Evolutionary conservation across 2,888 invertebrate species (phyloP).

Genomic region (Cosmia trapezina): DNA sequence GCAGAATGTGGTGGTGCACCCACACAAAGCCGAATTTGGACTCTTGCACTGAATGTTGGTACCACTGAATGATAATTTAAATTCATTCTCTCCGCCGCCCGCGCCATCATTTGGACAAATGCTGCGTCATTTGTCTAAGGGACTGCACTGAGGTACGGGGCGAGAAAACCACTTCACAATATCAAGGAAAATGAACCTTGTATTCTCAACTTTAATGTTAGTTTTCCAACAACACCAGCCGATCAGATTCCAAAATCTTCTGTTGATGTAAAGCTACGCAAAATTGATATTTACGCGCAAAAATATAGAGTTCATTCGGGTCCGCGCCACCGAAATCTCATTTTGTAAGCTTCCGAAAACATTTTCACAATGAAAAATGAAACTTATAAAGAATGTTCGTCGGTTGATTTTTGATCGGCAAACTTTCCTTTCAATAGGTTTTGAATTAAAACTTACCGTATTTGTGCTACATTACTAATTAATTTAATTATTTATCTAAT

Average conservation of each 20-base stretch:
- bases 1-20: slow-evolving; percentile 66
- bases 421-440: slow-evolving; percentile 81
- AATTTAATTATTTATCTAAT: slow-evolving; percentile 88
- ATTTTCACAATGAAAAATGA: slow-evolving; percentile 83
- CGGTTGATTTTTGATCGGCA: slow-evolving; percentile 82
- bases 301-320: slow-evolving; percentile 77
- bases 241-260: slow-evolving; percentile 86
- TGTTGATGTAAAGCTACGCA: slow-evolving; percentile 74
- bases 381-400: slow-evolving; percentile 79
- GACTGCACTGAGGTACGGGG: slow-evolving; percentile 79
- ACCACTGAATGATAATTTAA: slow-evolving; percentile 91
- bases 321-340: slow-evolving; percentile 77
- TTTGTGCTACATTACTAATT: slow-evolving; percentile 88
- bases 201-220: slow-evolving; percentile 63
- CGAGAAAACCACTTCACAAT: slow-evolving; percentile 67
- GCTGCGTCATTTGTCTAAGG: slow-evolving; percentile 90
- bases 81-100: slow-evolving; percentile 91
- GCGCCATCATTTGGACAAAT: slow-evolving; percentile 91
- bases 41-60: slow-evolving; percentile 86
- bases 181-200: slow-evolving; percentile 74
- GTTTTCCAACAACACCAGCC: slow-evolving; percentile 70
- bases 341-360: slow-evolving; percentile 87
- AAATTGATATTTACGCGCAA: slow-evolving; percentile 76
- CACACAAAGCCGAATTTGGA: slow-evolving; percentile 83
- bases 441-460: slow-evolving; percentile 89